Evolutionary conservation across 2,888 invertebrate species (phyloP), one percentile per base, ranked within the genome.

Genomic region (Bibio marci): DNA sequence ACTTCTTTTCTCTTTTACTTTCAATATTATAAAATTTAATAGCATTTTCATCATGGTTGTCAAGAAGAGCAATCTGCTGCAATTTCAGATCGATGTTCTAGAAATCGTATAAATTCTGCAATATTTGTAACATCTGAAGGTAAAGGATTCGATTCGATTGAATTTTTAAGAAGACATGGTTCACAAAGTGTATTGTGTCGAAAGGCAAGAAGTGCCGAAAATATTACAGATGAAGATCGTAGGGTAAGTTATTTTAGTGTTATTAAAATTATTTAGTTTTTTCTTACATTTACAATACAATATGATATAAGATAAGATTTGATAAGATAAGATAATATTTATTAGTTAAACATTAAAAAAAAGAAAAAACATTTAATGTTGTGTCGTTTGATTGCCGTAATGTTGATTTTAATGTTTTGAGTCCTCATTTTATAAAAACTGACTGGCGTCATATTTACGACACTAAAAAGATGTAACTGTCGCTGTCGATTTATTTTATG

Each of bases 91-190:
- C 68, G 63, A 38, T 64, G 58, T 57, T 69, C 68, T 47, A 69
- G 85, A 46, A 80, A 82, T 45, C 72, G 85, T 40, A 80, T 85
- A 55, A 86, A 85, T 59, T 85, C 85, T 43, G 86, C 85, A 49
- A 83, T 85, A 52, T 85, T 83, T 60, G 78, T 83, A 43, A 79
- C 79, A 38, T 76, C 76, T 46, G 77, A 77, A 50, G 76, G 78
- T 1, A 68, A 74, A 25, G 78, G 77, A 19, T 80, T 82, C 54
- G 79, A 82, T 52, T 79, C 81, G 44, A 74, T 80, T 51, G 83
- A 83, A 62, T 83, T 82, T 55, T 64, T 82, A 52, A 69, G 81
- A 38, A 66, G 82, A 41, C 80, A 83, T 55, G 82, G 82, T 22
- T 81, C 81, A 13, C 80, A 80, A 51, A 82, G 82, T 40, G 75